Conservation (phyloP, 2,797 vertebrate species). For the Buceros bicornis region DNA sequence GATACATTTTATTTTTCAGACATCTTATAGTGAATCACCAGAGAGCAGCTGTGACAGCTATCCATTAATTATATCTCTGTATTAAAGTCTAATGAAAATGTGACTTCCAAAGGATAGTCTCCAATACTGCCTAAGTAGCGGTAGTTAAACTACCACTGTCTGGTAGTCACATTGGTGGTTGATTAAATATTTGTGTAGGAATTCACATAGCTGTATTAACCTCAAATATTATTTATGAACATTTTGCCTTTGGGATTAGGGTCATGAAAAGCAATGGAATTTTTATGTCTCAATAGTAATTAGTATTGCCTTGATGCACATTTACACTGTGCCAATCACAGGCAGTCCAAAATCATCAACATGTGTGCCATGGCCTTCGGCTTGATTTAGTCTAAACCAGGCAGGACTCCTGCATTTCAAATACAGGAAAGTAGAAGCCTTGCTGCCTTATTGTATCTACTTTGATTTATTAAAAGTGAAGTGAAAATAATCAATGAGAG, state of each 20-base stretch:
- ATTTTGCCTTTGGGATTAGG: conserved; percentile 11
- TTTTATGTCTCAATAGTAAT: background rate
- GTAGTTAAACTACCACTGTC: background rate
- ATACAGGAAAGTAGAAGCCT: background rate
- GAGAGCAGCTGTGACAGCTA: conserved; percentile 38
- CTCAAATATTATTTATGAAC: conserved; percentile 19
- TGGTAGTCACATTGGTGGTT: background rate
- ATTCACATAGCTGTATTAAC: conserved; percentile 11
- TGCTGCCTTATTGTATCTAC: background rate
- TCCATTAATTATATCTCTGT: conserved; percentile 37
- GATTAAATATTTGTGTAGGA: conserved; percentile 51
- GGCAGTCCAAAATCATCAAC: background rate
- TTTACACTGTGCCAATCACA: background rate
- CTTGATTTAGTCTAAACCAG: background rate
- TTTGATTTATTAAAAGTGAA: background rate
- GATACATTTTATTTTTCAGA: conserved; percentile 49
- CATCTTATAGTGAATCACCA: conserved; percentile 3
- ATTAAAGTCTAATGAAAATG: conserved; percentile 37
- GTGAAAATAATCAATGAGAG: background rate
- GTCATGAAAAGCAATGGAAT: background rate
- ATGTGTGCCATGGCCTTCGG: background rate
- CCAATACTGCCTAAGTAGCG: background rate
- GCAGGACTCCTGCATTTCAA: background rate
- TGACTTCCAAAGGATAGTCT: background rate
- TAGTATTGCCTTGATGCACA: background rate